Evolutionary conservation across 2,888 invertebrate genomes (phyloP), one percentile per base, ranked within the genome.

Genomic region (Lysandra coridon): DNA sequence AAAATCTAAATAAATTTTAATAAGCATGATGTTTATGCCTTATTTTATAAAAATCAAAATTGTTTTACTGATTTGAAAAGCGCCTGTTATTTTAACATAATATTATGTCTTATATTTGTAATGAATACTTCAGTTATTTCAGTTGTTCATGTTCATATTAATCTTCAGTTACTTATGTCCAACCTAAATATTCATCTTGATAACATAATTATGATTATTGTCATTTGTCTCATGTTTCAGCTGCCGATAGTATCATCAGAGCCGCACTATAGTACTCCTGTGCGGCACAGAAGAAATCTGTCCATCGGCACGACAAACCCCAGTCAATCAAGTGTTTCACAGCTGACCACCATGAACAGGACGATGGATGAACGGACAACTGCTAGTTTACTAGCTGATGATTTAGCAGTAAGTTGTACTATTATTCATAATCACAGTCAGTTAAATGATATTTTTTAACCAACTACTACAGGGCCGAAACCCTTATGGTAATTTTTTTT

Each of bases 311-410:
- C 94, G 81, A 93, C 93, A 84, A 91, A 90, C 88, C 83, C 92
- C 83, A 89, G 92, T 79, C 85, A 85, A 74, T 90, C 88, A 84
- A 87, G 85, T 83, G 84, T 90, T 83, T 86, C 85, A 83, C 88
- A 90, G 78, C 82, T 91, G n/a, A 92, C 85, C 86, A 92, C 90
- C 83, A 95, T 94, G 94, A 95, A 95, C 80, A 92, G 95, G 77
- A 96, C 96, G 23, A 95, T 96, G 88, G 96, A 96, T 81, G 96
- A 95, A 84, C 88, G 95, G 84, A 95, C 95, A 69, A 91, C 95
- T 1, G 94, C 95, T 74, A 95, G 95, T 79, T 87, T 96, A 76
- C 88, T 96, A 79, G 95, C 95, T 80, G 96, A 96, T 83, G 96
- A 96, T 86, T 91, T 96, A 81, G 95, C 95, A 81, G 95, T 95